Conservation (phyloP, 2,113 vertebrate species). For the Columba janthina region DNA sequence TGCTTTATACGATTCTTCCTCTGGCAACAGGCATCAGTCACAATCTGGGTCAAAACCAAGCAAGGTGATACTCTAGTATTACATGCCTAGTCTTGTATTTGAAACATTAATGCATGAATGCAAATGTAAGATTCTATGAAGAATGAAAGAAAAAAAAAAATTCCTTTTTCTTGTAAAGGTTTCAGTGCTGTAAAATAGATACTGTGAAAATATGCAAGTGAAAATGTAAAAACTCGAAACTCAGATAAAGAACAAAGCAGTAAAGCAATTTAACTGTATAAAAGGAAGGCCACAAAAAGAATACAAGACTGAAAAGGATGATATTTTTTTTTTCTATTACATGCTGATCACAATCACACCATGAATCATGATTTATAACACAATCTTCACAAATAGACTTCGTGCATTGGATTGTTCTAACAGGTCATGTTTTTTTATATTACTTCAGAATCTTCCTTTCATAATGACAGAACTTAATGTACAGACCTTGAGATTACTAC, state of each 20-base stretch:
- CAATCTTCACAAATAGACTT: constrained; percentile 55
- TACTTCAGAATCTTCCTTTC: constrained; percentile 46
- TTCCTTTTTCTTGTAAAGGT: not conserved
- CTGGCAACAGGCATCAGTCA: accelerated
- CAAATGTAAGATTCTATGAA: not conserved
- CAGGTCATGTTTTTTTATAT: constrained; percentile 62
- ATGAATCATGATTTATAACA: constrained; percentile 63
- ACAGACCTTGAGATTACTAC: constrained; percentile 61
- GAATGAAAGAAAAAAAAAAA: not conserved
- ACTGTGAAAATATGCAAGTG: not conserved
- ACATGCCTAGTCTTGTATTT: not conserved
- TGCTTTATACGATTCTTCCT: not conserved
- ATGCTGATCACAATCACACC: constrained; percentile 28
- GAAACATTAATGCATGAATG: not conserved
- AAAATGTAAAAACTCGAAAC: constrained; percentile 16
- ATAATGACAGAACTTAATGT: constrained; percentile 42
- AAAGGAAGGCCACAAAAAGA: constrained; percentile 21
- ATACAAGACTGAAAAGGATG: not conserved
- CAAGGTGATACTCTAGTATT: not conserved
- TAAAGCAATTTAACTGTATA: constrained; percentile 40
- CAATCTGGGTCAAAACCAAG: not conserved
- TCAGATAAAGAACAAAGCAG: constrained; percentile 31
- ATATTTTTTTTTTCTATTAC: constrained; percentile 6
- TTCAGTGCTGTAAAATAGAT: not conserved
- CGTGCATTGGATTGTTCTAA: constrained; percentile 52